Evolutionary conservation across 2,888 invertebrate species (phyloP).

Genomic region (Mimachlamys varia): DNA sequence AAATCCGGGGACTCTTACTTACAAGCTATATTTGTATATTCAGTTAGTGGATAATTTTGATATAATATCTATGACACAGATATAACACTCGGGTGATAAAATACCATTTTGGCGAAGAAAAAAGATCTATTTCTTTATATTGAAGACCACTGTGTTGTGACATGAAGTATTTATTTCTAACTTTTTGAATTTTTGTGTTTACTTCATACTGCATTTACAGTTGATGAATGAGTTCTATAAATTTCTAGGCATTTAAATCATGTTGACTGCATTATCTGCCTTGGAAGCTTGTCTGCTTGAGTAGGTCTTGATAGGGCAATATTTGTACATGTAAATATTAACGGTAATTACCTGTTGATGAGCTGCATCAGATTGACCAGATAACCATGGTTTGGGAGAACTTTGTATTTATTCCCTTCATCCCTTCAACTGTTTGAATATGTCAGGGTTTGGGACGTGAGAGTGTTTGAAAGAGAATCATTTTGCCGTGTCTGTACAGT

Average conservation of each 20-base stretch:
- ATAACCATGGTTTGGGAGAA: not conserved
- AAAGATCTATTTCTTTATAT: not conserved
- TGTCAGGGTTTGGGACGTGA: not conserved
- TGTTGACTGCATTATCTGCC: slow-evolving; percentile 19
- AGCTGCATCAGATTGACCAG: not conserved
- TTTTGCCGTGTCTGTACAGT: slow-evolving; percentile 9
- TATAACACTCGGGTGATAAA: not conserved
- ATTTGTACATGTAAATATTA: not conserved
- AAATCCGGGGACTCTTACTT: not conserved
- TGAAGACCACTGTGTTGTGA: not conserved
- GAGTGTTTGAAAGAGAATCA: slow-evolving; percentile 10
- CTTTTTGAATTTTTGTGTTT: slow-evolving; percentile 14
- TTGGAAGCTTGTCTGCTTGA: slow-evolving; percentile 22
- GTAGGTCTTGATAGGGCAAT: not conserved
- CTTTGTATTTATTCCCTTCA: not conserved
- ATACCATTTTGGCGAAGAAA: not conserved
- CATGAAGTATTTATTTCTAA: slow-evolving; percentile 4
- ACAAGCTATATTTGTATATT: not conserved
- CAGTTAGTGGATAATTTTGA: not conserved
- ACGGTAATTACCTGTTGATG: not conserved
- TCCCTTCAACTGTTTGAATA: slow-evolving; percentile 28
- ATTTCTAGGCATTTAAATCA: slow-evolving; percentile 4
- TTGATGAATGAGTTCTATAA: not conserved
- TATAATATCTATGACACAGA: not conserved
- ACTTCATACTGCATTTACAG: slow-evolving; percentile 1